phyloP scores from a whole-genome alignment of 2,113 vertebrate genomes.

The Ameiurus melas region DNA sequence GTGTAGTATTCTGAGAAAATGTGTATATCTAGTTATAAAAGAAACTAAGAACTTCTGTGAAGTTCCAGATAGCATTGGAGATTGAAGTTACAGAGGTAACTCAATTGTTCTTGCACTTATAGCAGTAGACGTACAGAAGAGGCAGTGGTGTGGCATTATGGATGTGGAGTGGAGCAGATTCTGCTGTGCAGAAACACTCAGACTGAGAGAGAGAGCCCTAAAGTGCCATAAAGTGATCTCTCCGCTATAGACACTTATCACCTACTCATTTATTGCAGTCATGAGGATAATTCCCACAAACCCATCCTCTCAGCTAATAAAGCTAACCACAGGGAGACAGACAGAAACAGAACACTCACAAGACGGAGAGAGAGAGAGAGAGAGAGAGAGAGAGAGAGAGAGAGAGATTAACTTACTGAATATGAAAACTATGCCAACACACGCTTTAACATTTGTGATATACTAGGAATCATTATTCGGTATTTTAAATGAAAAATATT shows the following conservation, averaged over 20 bases:
- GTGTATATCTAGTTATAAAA: background rate
- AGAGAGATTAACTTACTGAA: background rate
- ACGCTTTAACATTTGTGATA: background rate
- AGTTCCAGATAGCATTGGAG: background rate
- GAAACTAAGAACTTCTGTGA: background rate
- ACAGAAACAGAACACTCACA: background rate
- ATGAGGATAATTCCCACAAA: slow-evolving; percentile 41
- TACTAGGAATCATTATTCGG: background rate
- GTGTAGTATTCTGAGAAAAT: background rate
- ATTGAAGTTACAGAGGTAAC: background rate
- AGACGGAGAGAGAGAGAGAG: background rate
- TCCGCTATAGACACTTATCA: slow-evolving; percentile 35
- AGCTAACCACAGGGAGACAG: slow-evolving; percentile 12
- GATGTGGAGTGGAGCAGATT: background rate
- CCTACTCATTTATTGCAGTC: slow-evolving; percentile 33
- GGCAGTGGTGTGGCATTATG: background rate
- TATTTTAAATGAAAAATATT: background rate
- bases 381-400: background rate
- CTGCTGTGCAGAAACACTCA: slow-evolving; percentile 14
- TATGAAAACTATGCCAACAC: background rate
- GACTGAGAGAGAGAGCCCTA: slow-evolving; percentile 11
- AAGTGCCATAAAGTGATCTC: slow-evolving; percentile 45
- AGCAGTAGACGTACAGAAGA: background rate
- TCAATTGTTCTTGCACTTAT: background rate
- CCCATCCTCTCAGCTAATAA: slow-evolving; percentile 32